Percentiles rank a stretch among this genome's conserved stretches.
phyloP scores from a whole-genome alignment of 1,140 invertebrate genomes.

The Hylaeus volcanicus region DNA sequence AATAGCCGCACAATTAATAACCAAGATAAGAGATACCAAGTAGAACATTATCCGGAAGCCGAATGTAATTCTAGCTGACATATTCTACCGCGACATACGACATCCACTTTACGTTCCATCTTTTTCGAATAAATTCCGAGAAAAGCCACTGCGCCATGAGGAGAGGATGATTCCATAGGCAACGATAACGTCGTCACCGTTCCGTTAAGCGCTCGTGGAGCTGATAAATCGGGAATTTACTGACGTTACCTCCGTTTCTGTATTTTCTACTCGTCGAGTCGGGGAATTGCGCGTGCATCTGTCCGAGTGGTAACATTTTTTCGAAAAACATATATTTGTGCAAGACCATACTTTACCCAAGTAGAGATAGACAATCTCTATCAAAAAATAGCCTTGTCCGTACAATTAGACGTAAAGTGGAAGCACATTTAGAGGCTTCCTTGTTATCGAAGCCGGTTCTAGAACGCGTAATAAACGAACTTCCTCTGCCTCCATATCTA shows the following conservation, averaged over 20 bases:
- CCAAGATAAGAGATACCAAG: not conserved
- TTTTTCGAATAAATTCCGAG: constrained; percentile 57
- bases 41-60: not conserved
- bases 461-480: no score
- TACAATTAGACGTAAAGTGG: no score
- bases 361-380: not conserved
- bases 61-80: not conserved
- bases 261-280: constrained; percentile 29
- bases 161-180: constrained; percentile 47
- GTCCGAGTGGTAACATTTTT: constrained; percentile 30
- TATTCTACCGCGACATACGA: not conserved
- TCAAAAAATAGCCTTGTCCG: no score
- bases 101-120: constrained; percentile 6
- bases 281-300: constrained; percentile 16
- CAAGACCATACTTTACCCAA: constrained; percentile 9
- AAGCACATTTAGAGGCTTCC: no score
- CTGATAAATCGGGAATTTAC: constrained; percentile 67
- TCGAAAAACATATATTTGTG: constrained; percentile 20
- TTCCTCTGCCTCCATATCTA: no score
- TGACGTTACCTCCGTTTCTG: constrained; percentile 41
- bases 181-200: constrained; percentile 61
- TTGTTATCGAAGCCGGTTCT: no score
- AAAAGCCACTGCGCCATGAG: constrained; percentile 25
- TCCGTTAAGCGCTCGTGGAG: constrained; percentile 59
- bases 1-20: not conserved